phyloP scores from a whole-genome alignment of 2,113 vertebrate genomes.

The Gopherus flavomarginatus region DNA sequence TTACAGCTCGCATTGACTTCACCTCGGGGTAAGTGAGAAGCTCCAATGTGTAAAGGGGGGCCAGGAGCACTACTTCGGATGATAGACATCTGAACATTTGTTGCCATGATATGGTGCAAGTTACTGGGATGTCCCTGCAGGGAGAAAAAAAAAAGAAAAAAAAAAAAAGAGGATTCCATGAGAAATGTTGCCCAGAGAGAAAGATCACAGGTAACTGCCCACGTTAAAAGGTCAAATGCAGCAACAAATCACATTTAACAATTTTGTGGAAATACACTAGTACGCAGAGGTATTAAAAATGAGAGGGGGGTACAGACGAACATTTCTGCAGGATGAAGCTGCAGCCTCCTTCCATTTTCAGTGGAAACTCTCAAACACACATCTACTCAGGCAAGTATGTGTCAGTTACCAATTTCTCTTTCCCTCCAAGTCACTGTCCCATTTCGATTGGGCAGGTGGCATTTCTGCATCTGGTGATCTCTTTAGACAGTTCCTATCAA shows the following conservation, averaged over 20 bases:
- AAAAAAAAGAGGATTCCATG: background rate
- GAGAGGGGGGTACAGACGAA: background rate
- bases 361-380: background rate
- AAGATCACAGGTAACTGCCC: fast-evolving
- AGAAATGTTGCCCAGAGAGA: background rate
- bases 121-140: conserved; percentile 93
- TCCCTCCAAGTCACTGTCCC: background rate
- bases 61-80: conserved; percentile 90
- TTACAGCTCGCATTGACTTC: background rate
- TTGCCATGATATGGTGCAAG: conserved; percentile 94
- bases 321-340: background rate
- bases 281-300: background rate
- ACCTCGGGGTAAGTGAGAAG: conserved; percentile 97
- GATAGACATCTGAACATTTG: conserved; percentile 94
- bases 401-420: background rate
- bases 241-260: background rate
- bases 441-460: fast-evolving
- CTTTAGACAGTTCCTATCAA: fast-evolving
- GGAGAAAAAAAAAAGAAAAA: background rate
- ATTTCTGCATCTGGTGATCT: background rate
- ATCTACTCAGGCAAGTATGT: background rate
- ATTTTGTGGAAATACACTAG: background rate
- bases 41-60: conserved; percentile 89
- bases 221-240: background rate
- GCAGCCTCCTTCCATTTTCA: background rate